Conservation (phyloP, 2,888 invertebrate genomes). For the Drosophila paucipuncta region DNA sequence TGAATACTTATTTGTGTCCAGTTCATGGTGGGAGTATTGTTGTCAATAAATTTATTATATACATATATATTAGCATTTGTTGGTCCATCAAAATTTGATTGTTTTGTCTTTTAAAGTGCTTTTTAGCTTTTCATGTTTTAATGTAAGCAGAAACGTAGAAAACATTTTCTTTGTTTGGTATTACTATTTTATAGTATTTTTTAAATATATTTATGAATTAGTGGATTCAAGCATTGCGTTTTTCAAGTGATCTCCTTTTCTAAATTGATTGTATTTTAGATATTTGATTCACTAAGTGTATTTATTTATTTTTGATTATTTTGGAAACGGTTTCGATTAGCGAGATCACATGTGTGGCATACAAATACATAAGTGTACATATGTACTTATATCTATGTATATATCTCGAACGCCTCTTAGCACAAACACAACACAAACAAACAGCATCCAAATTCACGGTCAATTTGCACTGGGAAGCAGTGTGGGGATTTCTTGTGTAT, state of each 20-base stretch:
- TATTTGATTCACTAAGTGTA: constrained; percentile 1
- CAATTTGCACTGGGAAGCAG: constrained; percentile 61
- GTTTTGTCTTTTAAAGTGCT: not conserved
- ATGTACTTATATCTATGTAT: constrained; percentile 6
- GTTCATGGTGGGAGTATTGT: constrained; percentile 18
- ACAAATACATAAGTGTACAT: constrained; percentile 17
- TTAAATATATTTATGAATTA: not conserved
- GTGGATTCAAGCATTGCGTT: not conserved
- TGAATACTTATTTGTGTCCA: constrained; percentile 19
- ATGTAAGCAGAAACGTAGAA: not conserved
- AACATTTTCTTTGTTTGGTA: not conserved
- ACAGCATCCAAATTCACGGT: constrained; percentile 61
- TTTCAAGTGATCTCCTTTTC: not conserved
- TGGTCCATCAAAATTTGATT: not conserved
- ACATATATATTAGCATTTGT: constrained; percentile 8
- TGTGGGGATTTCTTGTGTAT: constrained; percentile 10
- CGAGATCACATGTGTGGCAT: constrained; percentile 37
- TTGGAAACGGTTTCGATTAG: constrained; percentile 17
- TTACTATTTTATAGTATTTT: not conserved
- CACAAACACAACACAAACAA: constrained; percentile 26
- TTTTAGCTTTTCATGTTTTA: not conserved
- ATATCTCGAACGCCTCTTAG: constrained; percentile 23
- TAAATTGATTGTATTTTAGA: not conserved
- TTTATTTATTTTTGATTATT: constrained; percentile 12
- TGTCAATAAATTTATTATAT: not conserved